These are phyloP conservation scores for Megaleporinus macrocephalus DNA, from an alignment of 2,113 vertebrate species.

Conservation along the genomic window DNA sequence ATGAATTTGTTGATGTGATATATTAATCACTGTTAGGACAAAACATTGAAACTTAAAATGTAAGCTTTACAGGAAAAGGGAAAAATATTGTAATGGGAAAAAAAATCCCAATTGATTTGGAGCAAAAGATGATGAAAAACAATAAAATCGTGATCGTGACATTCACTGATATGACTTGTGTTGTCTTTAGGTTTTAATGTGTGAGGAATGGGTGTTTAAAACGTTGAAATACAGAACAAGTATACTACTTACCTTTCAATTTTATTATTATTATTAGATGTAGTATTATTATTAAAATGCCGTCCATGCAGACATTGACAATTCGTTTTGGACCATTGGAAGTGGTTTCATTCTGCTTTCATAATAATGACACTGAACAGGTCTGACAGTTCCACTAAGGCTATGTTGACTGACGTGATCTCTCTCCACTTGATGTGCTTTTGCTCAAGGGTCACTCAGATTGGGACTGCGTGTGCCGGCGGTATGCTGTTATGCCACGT, in stretches of 20 bases:
- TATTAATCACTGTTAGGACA: too few species aligned
- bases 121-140: too few species aligned
- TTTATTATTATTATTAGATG: too few species aligned
- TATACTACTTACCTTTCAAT: too few species aligned
- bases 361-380: not conserved
- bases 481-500: not conserved
- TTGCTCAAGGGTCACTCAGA: constrained; percentile 10
- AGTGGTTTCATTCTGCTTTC: not conserved
- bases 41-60: too few species aligned
- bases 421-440: not conserved
- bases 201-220: not conserved
- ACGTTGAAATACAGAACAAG: too few species aligned
- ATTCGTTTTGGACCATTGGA: too few species aligned
- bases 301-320: not conserved
- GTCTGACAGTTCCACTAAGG: not conserved
- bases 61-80: too few species aligned
- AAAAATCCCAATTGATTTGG: too few species aligned
- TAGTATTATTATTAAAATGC: too few species aligned
- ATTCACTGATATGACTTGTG: not conserved
- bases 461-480: not conserved
- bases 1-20: not conserved
- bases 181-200: not conserved
- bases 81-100: too few species aligned
- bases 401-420: not conserved
- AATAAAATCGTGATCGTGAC: too few species aligned